phyloP scores from a whole-genome alignment of 2,888 invertebrate genomes.

The Dynastes grantii region DNA sequence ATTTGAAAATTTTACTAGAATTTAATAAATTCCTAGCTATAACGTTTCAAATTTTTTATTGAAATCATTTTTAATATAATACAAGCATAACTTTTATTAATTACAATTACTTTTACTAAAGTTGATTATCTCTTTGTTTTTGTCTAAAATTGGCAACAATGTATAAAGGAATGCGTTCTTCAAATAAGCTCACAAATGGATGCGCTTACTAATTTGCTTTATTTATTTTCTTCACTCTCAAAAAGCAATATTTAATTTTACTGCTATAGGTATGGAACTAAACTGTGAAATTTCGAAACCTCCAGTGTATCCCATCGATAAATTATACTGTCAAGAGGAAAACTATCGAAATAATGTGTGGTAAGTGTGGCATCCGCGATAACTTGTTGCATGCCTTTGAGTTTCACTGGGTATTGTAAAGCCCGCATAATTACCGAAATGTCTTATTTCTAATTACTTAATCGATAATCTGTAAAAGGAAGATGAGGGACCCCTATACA shows the following conservation, averaged over 20 bases:
- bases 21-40: too few species aligned
- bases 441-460: conserved; percentile 19
- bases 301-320: not conserved
- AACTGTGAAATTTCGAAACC: conserved; percentile 25
- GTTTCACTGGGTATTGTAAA: not conserved
- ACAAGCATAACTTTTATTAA: not conserved
- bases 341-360: conserved; percentile 27
- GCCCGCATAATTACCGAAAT: conserved; percentile 16
- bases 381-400: conserved; percentile 40
- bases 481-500: conserved; percentile 43
- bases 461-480: conserved; percentile 15
- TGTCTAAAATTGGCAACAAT: conserved; percentile 25
- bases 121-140: not conserved
- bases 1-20: too few species aligned
- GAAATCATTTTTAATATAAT: not conserved
- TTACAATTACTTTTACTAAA: not conserved
- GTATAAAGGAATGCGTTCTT: conserved; percentile 32
- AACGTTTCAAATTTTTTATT: not conserved
- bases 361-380: conserved; percentile 11
- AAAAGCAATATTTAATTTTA: not conserved
- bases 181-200: not conserved
- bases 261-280: conserved; percentile 9
- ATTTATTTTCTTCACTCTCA: not conserved
- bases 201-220: not conserved
- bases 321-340: conserved; percentile 4